Evolutionary conservation across 64 coral and sea anemone genomes (phyloP).

Genomic region (Montipora foliosa): DNA sequence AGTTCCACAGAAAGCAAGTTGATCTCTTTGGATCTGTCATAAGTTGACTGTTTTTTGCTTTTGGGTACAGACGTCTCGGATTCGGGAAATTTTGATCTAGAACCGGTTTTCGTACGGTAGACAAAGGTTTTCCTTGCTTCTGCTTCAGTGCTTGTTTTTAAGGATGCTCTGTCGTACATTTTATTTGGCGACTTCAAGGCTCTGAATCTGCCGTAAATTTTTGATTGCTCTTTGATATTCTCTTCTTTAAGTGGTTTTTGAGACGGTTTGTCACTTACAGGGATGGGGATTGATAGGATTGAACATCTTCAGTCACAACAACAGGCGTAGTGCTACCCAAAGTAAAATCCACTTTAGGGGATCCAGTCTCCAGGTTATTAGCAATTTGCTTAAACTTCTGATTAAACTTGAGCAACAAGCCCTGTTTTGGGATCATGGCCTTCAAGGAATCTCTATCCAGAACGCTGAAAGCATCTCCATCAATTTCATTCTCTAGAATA

Average conservation of each 20-base stretch:
- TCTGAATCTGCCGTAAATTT: slow-evolving; percentile 45
- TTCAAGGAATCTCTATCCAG: slow-evolving; percentile 56
- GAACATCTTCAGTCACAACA: not conserved
- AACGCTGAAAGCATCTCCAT: slow-evolving; percentile 69
- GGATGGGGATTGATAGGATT: not conserved
- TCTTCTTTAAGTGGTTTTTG: not conserved
- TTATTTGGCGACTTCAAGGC: slow-evolving; percentile 30
- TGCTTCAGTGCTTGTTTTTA: slow-evolving; percentile 58
- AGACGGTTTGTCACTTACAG: not conserved
- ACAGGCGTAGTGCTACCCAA: slow-evolving; percentile 3
- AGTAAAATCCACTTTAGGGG: not conserved
- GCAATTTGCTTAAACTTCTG: slow-evolving; percentile 57
- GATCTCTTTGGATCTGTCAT: slow-evolving; percentile 64
- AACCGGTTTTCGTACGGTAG: slow-evolving; percentile 70
- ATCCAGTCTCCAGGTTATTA: not conserved
- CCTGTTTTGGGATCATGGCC: slow-evolving; percentile 64
- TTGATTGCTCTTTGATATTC: slow-evolving; percentile 41
- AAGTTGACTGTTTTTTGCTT: slow-evolving; percentile 51
- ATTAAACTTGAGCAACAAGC: slow-evolving; percentile 57
- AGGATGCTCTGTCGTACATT: slow-evolving; percentile 32
- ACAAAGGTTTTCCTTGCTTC: slow-evolving; percentile 54
- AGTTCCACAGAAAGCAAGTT: slow-evolving; percentile 46
- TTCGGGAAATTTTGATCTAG: slow-evolving; percentile 35
- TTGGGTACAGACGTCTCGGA: slow-evolving; percentile 29
- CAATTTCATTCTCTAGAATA: slow-evolving; percentile 80